Base-by-base conservation (phyloP, 2,797 vertebrate species). In the Lepilemur ruficaudatus region DNA sequence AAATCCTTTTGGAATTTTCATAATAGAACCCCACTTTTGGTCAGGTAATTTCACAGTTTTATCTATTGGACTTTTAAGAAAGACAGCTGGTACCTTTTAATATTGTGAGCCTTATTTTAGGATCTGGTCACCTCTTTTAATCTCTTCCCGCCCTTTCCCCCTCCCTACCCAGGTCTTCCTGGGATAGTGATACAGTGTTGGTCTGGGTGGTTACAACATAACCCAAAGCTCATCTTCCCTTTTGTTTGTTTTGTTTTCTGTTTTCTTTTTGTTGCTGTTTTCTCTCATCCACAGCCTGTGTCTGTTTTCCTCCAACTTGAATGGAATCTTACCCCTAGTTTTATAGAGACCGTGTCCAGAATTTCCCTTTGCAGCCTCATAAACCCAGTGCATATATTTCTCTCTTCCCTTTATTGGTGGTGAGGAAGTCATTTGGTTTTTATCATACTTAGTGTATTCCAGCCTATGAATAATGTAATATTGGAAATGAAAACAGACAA, bases 391-490 rank as follows among this genome's bases (percentile, higher is more conserved):
- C 43, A 76, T 95, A 59, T 85, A 92, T 92, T 95, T 85, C 57
- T 93, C 59, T 93, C 43, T 83, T 83, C 41, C 20, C 38, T 92
- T 97, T 95, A 94, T 91, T 94, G 95, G 78, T 95, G 59, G 52
- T 72, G 83, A 91, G 69, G 32, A 96, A 95, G 78, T 95, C 46
- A 93, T 95, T 88, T 94, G 69, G 69, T 83, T 93, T 97, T 96
- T 91, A 96, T 94, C 72, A 87, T 72, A 91, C 41, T 96, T 83
- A 65, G 22, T 75, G 11, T 79, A 72, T 91, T 91, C 41, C 0
- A 88, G 41, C 65, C 30, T 67, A 83, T 95, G 84, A 97, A 97
- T 95, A 97, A 95, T 95, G 57, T 59, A 97, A 89, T 86, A 22
- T 93, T 48, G 65, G 35, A 72, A 96, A 93, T 30, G 30, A 93